Evolutionary conservation across 1,140 invertebrate genomes (phyloP).

Genomic region (Drosophila tristis): DNA sequence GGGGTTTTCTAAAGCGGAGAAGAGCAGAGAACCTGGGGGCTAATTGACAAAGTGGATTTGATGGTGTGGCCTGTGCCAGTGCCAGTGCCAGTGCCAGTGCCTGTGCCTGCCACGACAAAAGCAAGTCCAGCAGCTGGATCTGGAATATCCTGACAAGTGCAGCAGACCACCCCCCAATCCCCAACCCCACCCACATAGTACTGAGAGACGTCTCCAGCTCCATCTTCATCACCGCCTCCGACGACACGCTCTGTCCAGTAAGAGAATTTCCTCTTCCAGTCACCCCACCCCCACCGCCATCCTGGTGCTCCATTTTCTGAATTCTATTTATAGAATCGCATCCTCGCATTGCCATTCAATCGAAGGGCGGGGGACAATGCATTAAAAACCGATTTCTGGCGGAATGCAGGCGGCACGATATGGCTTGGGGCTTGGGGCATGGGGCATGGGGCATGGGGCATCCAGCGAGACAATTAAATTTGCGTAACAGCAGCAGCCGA

Average conservation of each 20-base stretch:
- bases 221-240: no score
- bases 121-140: slow-evolving; percentile 38
- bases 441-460: slow-evolving; percentile 6
- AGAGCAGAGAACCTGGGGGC: slow-evolving; percentile 7
- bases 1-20: slow-evolving; percentile 15
- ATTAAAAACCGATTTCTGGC: slow-evolving; percentile 65
- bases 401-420: slow-evolving; percentile 38
- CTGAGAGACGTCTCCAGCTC: no score
- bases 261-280: no score
- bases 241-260: no score
- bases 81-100: slow-evolving; percentile 39
- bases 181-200: no score
- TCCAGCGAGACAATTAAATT: slow-evolving; percentile 68
- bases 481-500: slow-evolving; percentile 52
- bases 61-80: slow-evolving; percentile 46
- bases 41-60: slow-evolving; percentile 67
- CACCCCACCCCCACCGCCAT: no score
- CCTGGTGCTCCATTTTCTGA: no score
- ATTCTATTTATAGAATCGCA: slow-evolving; percentile 12
- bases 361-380: slow-evolving; percentile 10
- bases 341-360: not conserved
- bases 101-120: slow-evolving; percentile 52
- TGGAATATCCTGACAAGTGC: slow-evolving; percentile 36
- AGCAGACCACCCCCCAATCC: not conserved
- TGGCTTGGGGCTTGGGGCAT: slow-evolving; percentile 10